A percentile compares a stretch with the other conserved stretches of the same genome.
phyloP scores from a whole-genome alignment of 1,140 invertebrate species.

The Limonius californicus region DNA sequence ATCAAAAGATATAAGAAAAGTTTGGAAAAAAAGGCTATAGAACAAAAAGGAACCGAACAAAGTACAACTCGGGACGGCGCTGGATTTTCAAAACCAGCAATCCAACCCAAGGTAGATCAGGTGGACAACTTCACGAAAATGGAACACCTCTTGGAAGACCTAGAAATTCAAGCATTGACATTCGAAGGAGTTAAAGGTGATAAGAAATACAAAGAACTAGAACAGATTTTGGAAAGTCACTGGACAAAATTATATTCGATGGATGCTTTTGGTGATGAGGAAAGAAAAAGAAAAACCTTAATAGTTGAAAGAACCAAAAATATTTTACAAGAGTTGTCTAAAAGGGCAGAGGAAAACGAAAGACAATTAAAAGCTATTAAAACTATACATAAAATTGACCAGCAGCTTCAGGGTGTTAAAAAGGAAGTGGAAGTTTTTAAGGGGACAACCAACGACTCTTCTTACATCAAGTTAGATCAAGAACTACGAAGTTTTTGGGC shows the following conservation, averaged over 20 bases:
- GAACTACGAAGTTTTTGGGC: constrained; percentile 15
- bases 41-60: no score
- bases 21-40: background rate
- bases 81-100: background rate
- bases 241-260: constrained; percentile 11
- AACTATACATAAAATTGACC: constrained; percentile 8
- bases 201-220: constrained; percentile 12
- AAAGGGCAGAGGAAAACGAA: constrained; percentile 13
- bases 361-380: background rate
- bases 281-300: background rate
- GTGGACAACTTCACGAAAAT: constrained; percentile 11
- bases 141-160: background rate
- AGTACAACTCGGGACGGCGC: background rate
- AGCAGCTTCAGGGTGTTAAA: constrained; percentile 1
- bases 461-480: constrained; percentile 17
- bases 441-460: constrained; percentile 4
- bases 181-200: constrained; percentile 19
- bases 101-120: background rate
- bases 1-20: constrained; percentile 4
- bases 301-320: constrained; percentile 19
- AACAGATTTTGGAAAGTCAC: constrained; percentile 16
- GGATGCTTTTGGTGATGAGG: background rate
- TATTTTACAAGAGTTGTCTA: constrained; percentile 8
- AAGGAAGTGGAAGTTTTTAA: background rate
- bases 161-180: background rate